Evolutionary conservation across 2,113 vertebrate species (phyloP), one percentile per base, ranked within the genome.

Genomic region (Seriola rivoliana): DNA sequence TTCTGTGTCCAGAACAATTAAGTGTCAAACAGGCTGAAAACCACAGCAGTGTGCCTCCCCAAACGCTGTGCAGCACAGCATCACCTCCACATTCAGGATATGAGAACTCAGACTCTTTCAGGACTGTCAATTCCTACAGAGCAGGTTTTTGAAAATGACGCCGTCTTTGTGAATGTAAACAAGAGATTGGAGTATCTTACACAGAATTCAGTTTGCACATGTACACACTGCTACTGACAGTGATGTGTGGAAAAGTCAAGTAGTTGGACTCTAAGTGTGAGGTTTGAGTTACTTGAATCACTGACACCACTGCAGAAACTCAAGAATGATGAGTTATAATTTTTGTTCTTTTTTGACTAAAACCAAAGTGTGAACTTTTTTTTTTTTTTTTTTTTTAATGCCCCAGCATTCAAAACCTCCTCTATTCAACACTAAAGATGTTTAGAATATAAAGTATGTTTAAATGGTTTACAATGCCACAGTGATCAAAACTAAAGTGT

Each of bases 331-430:
- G 8, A 42, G 2, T 9, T 55, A 21, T 1, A 25, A 40, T 57
- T 55, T 40, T n/a, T 3, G 42, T 38, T 19, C 23, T 44, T 3
- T 70, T 29, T 32, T 46, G 10, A 23, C 23, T 67, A 36, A 80
- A 76, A 70, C 57, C 69, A 80, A 89, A 80, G 70, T 80, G 8
- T 11, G 23, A 74, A 2, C 6, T 34, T 44, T 44, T 0, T 1
- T 29, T 46, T 17, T 17, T 42, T 11, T 19, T 48, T 16, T 36
- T 52, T 1, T 48, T n/a, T 75, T 11, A 4, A 67, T 52, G 19
- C 25, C 0, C 8, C 6, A 4, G 2, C 40, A 19, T 63, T 42
- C 12, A 52, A 80, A n/a, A 46, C 8, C 3, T 36, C 16, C 8
- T 8, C 25, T 50, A 1, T 4, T 54, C 16, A 72, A 63, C 38